Conservation (phyloP, 1,140 invertebrate species). For the Drosophila asahinai region DNA sequence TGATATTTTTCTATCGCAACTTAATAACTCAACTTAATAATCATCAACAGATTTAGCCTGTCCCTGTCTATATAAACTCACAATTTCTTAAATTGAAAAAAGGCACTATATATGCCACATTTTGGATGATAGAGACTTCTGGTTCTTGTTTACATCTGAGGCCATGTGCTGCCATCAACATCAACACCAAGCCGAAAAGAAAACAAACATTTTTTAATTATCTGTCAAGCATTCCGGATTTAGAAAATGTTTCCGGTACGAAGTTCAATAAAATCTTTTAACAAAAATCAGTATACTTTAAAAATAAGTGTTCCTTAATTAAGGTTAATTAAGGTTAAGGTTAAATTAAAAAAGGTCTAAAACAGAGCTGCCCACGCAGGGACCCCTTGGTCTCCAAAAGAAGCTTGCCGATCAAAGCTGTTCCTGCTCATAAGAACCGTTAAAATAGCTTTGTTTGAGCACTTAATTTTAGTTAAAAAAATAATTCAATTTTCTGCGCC, state of each 20-base stretch:
- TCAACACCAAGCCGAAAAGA: background rate
- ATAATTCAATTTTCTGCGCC: background rate
- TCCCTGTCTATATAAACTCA: too few species aligned
- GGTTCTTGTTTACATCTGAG: slow-evolving; percentile 7
- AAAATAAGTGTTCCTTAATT: too few species aligned
- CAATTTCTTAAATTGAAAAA: background rate
- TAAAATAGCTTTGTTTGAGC: too few species aligned
- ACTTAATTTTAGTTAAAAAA: too few species aligned
- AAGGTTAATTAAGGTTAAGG: too few species aligned
- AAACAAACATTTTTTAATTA: slow-evolving; percentile 13
- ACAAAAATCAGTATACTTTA: background rate
- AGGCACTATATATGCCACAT: background rate
- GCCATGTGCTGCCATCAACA: slow-evolving; percentile 17
- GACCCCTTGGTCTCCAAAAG: background rate
- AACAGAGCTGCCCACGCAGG: background rate
- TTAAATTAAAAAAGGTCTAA: background rate
- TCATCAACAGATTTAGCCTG: too few species aligned
- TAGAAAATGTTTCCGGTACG: slow-evolving; percentile 10
- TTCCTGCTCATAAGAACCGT: too few species aligned
- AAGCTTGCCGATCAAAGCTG: background rate
- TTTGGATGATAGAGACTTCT: background rate
- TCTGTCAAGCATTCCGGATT: background rate
- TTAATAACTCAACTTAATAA: too few species aligned
- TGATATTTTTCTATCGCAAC: too few species aligned
- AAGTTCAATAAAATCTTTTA: background rate